These are phyloP conservation scores for Vanessa atalanta DNA, from an alignment of 1,140 invertebrate species.

Conservation along the genomic window DNA sequence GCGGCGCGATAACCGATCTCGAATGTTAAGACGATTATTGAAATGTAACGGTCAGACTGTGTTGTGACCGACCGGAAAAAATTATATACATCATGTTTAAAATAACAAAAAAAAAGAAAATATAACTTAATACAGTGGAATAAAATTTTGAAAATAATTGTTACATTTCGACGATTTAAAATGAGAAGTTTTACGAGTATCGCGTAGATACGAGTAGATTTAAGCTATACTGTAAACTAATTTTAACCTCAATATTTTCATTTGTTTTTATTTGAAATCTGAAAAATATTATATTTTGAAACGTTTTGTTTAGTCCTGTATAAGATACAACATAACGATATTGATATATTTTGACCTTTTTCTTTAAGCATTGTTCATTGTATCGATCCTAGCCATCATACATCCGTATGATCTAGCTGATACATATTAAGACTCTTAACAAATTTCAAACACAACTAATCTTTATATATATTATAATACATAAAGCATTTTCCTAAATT, in stretches of 20 bases:
- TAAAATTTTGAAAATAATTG: no score
- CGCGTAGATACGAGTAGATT: no score
- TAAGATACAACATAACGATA: conserved; percentile 51
- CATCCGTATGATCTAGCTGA: conserved; percentile 36
- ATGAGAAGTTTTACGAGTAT: no score
- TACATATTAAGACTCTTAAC: conserved; percentile 1
- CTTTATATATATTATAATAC: no score
- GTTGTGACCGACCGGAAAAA: conserved; percentile 76
- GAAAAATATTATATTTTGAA: no score
- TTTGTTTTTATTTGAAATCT: no score
- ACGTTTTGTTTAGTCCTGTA: conserved; percentile 31
- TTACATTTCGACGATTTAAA: no score
- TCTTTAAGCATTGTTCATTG: conserved; percentile 71
- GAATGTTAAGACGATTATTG: conserved; percentile 79
- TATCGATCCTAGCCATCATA: conserved; percentile 67
- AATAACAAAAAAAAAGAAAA: neutral
- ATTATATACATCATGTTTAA: conserved; percentile 48
- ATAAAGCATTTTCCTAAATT: no score
- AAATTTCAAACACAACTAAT: neutral
- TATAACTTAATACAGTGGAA: neutral
- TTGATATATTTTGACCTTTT: conserved; percentile 75
- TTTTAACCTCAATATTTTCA: no score
- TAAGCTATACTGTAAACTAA: no score
- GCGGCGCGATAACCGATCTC: conserved; percentile 74
- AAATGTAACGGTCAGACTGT: conserved; percentile 80